A percentile compares a stretch with the other conserved stretches of the same genome.
Evolutionary conservation across 1,140 invertebrate genomes (phyloP).

Genomic region (Forficula auricularia): DNA sequence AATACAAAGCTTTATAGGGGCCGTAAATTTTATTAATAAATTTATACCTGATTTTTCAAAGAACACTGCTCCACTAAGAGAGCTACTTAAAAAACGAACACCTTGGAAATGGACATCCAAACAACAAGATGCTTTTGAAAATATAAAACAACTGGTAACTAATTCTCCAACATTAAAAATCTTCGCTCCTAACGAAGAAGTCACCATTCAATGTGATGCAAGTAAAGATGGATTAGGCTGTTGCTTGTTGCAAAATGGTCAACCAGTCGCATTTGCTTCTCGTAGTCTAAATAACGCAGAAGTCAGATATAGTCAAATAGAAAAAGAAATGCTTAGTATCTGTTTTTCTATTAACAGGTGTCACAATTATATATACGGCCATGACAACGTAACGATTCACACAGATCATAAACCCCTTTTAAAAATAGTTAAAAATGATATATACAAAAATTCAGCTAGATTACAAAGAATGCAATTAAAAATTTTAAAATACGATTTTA

Average conservation of each 20-base stretch:
- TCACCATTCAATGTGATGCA: slow-evolving; percentile 18
- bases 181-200: slow-evolving; percentile 16
- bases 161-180: slow-evolving; percentile 15
- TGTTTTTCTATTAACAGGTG: slow-evolving; percentile 21
- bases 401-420: slow-evolving; percentile 23
- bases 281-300: slow-evolving; percentile 15
- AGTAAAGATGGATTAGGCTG: slow-evolving; percentile 20
- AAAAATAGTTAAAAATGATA: too few relatives aligned
- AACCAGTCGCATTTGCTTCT: slow-evolving; percentile 21
- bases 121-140: slow-evolving; percentile 15
- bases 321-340: slow-evolving; percentile 4
- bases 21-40: slow-evolving; percentile 20
- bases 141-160: slow-evolving; percentile 16
- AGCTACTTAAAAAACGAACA: slow-evolving; percentile 15
- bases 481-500: too few relatives aligned
- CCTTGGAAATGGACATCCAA: slow-evolving; percentile 12
- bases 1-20: slow-evolving; percentile 16
- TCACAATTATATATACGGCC: slow-evolving; percentile 24
- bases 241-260: slow-evolving; percentile 17
- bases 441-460: too few relatives aligned
- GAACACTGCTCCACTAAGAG: slow-evolving; percentile 13
- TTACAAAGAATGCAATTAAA: too few relatives aligned
- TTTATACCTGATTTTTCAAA: slow-evolving; percentile 21
- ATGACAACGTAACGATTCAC: slow-evolving; percentile 17
- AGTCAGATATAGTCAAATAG: slow-evolving; percentile 4